Evolutionary conservation across 2,113 vertebrate species (phyloP).

Genomic region (Natator depressus): DNA sequence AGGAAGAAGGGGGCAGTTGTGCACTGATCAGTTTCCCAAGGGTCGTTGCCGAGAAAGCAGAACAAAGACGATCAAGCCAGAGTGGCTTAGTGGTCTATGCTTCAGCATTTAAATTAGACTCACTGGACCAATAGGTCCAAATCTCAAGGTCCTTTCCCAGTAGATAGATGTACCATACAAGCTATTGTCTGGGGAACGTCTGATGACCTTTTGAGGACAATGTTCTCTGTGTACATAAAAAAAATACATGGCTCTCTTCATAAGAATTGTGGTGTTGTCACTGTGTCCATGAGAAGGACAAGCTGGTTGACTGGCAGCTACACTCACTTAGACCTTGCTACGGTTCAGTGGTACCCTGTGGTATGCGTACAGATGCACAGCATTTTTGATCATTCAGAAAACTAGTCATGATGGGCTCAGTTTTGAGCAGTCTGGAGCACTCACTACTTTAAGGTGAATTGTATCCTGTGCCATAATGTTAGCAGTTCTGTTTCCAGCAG

Average conservation of each 20-base stretch:
- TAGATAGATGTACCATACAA: background rate
- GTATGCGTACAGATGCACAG: fast-evolving
- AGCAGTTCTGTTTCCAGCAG: background rate
- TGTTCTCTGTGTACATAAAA: background rate
- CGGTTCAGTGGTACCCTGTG: background rate
- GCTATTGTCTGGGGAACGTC: background rate
- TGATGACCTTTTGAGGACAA: background rate
- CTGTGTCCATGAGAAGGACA: background rate
- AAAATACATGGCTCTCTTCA: background rate
- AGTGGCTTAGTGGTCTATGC: background rate
- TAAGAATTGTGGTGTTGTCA: fast-evolving
- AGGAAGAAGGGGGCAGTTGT: background rate
- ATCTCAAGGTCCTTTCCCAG: background rate
- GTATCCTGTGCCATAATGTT: background rate
- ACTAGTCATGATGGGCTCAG: fast-evolving
- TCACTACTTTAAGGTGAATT: background rate
- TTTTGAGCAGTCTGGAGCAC: background rate
- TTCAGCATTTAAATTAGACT: background rate
- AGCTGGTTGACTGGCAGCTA: background rate
- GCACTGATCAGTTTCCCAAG: background rate
- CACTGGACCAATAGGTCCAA: background rate
- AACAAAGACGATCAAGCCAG: background rate
- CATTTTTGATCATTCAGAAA: background rate
- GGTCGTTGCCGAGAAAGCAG: background rate
- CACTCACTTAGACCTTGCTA: background rate